A percentile compares a stretch with the other conserved stretches of the same genome.
These are phyloP conservation scores for Sarcophaga rosellei DNA, from an alignment of 2,888 invertebrate species.

Conservation along the genomic window DNA sequence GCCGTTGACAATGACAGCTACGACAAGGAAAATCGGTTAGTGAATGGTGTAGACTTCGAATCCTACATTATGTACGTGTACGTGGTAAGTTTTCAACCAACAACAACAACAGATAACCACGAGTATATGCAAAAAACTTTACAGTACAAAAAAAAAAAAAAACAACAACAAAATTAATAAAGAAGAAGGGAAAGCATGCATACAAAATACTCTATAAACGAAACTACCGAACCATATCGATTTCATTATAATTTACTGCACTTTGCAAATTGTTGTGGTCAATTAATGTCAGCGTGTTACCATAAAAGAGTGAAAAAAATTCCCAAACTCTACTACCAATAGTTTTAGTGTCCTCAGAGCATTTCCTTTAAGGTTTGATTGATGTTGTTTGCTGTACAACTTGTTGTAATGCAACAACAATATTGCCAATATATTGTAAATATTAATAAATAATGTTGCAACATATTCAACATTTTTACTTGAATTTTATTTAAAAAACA, in stretches of 20 bases:
- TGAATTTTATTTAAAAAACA: no score
- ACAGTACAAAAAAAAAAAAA: constrained; percentile 9
- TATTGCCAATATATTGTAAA: no score
- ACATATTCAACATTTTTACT: no score
- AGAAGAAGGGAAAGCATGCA: no score
- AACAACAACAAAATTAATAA: no score
- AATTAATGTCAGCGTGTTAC: constrained; percentile 76
- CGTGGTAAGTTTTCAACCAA: not conserved
- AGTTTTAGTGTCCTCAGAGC: no score
- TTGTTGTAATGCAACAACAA: no score
- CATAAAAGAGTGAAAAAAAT: constrained; percentile 39
- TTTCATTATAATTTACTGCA: constrained; percentile 78
- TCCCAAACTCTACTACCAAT: not conserved
- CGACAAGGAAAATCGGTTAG: no score
- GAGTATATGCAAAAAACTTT: not conserved
- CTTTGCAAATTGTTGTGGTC: constrained; percentile 77
- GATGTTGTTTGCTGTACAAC: no score
- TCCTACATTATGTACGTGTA: not conserved
- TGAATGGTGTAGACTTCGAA: not conserved
- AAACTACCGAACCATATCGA: constrained; percentile 66
- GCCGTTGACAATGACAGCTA: no score
- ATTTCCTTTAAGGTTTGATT: no score
- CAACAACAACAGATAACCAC: constrained; percentile 3
- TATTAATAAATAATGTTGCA: no score
- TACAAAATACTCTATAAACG: constrained; percentile 28